Evolutionary conservation across 2,113 vertebrate genomes (phyloP).

Genomic region (Micronycteris hirsuta): DNA sequence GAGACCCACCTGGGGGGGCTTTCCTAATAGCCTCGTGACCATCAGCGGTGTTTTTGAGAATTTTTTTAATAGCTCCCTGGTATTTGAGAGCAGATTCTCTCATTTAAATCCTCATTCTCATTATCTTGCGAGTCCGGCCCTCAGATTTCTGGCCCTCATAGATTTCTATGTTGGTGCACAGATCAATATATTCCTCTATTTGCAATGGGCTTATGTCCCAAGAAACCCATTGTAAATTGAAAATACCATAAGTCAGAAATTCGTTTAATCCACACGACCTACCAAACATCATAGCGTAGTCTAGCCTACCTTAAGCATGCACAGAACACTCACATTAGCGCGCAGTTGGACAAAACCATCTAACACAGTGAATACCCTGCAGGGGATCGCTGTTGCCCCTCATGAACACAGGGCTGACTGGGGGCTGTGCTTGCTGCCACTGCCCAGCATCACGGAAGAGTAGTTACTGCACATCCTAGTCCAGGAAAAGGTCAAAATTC

Average conservation of each 20-base stretch:
- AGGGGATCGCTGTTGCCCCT: neutral
- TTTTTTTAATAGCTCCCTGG: neutral
- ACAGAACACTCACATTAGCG: neutral
- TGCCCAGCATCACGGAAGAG: neutral
- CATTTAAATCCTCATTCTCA: neutral
- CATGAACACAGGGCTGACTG: neutral
- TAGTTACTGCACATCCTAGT: too few relatives aligned
- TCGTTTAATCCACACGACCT: neutral
- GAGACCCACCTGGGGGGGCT: fast-evolving
- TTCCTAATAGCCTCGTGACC: fast-evolving
- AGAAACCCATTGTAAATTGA: neutral
- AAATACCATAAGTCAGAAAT: neutral
- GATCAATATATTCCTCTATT: neutral
- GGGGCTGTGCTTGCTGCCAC: too few relatives aligned
- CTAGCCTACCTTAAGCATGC: neutral
- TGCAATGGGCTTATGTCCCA: neutral
- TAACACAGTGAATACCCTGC: neutral
- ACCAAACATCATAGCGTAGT: neutral
- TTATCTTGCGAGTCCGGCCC: neutral
- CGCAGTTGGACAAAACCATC: neutral
- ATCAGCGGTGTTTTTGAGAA: fast-evolving
- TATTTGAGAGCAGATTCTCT: neutral
- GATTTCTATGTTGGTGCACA: neutral
- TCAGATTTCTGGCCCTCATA: fast-evolving
- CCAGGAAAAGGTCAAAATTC: neutral